phyloP scores from a whole-genome alignment of 2,888 invertebrate genomes.

The Xestia c-nigrum region DNA sequence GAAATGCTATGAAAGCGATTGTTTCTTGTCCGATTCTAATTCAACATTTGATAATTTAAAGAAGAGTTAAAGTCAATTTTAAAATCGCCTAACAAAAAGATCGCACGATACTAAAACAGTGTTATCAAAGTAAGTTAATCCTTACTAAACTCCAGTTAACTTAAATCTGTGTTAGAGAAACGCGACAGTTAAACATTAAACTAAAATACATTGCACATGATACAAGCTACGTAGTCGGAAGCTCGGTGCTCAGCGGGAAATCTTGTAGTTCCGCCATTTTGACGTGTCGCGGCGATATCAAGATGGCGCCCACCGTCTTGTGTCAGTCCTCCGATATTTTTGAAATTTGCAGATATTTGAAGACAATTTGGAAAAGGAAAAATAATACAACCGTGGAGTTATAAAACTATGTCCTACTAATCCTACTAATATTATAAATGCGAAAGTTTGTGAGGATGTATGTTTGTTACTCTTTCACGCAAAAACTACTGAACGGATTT shows the following conservation, averaged over 20 bases:
- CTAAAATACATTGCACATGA: constrained; percentile 32
- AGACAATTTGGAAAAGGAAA: neutral
- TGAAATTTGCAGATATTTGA: neutral
- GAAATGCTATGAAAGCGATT: neutral
- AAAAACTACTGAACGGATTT: no score
- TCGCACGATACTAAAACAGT: neutral
- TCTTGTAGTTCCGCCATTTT: constrained; percentile 67
- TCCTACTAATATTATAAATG: no score
- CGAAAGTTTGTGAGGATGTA: no score
- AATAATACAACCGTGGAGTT: no score
- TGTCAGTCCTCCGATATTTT: constrained; percentile 16
- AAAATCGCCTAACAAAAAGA: neutral
- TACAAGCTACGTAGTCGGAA: constrained; percentile 55
- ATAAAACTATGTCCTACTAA: no score
- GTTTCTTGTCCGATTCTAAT: neutral
- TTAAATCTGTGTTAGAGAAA: constrained; percentile 10
- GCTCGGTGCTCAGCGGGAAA: constrained; percentile 69
- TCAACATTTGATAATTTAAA: no score
- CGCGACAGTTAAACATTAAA: constrained; percentile 4
- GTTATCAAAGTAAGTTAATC: neutral
- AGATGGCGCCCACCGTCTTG: constrained; percentile 64
- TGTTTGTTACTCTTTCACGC: no score
- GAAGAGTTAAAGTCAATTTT: no score
- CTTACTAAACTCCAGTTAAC: constrained; percentile 2
- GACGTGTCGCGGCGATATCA: constrained; percentile 69